These are phyloP conservation scores for Gavialis gangeticus DNA, from an alignment of 2,113 vertebrate genomes.

Conservation along the genomic window DNA sequence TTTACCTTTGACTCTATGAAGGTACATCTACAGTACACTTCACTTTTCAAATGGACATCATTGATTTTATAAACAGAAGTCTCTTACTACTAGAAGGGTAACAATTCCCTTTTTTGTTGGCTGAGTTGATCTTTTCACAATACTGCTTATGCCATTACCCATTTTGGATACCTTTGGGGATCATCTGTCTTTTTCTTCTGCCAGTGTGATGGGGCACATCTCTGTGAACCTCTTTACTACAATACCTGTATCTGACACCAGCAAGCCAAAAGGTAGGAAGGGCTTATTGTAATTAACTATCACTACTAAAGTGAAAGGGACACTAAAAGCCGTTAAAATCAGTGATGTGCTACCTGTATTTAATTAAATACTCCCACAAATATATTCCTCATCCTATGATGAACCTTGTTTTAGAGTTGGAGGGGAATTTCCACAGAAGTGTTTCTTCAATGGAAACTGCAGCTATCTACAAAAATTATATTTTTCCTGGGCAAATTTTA, in stretches of 20 bases:
- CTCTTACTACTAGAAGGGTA: not conserved
- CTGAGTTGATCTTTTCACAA: not conserved
- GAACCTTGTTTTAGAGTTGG: no score
- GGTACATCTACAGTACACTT: not conserved
- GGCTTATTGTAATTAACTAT: no score
- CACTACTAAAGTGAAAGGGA: no score
- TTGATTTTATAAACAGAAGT: not conserved
- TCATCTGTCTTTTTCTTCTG: not conserved
- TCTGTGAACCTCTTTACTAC: not conserved
- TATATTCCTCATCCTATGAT: no score
- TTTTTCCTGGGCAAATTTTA: no score
- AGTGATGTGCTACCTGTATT: no score
- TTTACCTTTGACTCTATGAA: slow-evolving; percentile 15
- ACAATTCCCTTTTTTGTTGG: not conserved
- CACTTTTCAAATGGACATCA: slow-evolving; percentile 7
- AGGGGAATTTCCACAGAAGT: no score
- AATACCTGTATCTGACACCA: not conserved
- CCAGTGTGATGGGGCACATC: not conserved
- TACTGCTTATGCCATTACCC: not conserved
- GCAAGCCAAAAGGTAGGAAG: not conserved
- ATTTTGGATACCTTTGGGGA: rapidly evolving
- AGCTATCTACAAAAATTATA: no score
- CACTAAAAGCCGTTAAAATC: no score
- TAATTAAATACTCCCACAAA: no score
- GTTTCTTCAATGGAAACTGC: no score